Conservation (phyloP, 92 coral and sea anemone species). For the Epizoanthus scotinus region DNA sequence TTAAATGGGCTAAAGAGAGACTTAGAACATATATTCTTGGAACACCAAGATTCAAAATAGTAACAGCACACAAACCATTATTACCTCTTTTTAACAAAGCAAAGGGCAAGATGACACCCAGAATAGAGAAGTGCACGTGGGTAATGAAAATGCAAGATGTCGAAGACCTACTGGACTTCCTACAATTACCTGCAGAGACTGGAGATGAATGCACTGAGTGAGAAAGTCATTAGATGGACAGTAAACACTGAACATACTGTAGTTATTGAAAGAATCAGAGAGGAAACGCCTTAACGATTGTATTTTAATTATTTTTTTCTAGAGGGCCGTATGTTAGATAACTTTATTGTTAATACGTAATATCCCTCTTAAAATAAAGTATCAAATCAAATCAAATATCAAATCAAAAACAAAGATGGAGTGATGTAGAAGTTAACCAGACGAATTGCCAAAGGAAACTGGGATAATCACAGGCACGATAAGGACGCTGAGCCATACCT, state of each 20-base stretch:
- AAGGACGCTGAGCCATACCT: background rate
- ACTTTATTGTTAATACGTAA: no score
- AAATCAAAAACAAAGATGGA: background rate
- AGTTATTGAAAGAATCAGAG: slow-evolving; percentile 27
- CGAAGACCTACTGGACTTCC: background rate
- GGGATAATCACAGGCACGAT: slow-evolving; percentile 41
- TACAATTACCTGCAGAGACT: no score
- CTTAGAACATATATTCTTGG: slow-evolving; percentile 36
- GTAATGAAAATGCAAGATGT: slow-evolving; percentile 53
- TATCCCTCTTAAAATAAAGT: no score
- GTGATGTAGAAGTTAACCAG: slow-evolving; percentile 25
- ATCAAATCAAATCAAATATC: no score
- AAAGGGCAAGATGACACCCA: slow-evolving; percentile 33
- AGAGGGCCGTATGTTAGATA: no score
- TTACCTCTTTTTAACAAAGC: slow-evolving; percentile 44
- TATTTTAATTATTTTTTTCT: no score
- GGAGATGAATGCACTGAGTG: no score
- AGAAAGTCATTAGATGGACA: background rate
- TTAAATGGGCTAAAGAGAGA: slow-evolving; percentile 56
- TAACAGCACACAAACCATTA: slow-evolving; percentile 33
- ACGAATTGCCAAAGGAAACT: slow-evolving; percentile 30
- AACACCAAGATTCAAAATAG: background rate
- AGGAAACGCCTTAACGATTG: no score
- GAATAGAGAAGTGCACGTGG: slow-evolving; percentile 50
- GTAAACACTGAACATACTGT: slow-evolving; percentile 41